A percentile compares a stretch with the other conserved stretches of the same genome.
Evolutionary conservation across 2,113 vertebrate genomes (phyloP).

Genomic region (Burhinus bistriatus): DNA sequence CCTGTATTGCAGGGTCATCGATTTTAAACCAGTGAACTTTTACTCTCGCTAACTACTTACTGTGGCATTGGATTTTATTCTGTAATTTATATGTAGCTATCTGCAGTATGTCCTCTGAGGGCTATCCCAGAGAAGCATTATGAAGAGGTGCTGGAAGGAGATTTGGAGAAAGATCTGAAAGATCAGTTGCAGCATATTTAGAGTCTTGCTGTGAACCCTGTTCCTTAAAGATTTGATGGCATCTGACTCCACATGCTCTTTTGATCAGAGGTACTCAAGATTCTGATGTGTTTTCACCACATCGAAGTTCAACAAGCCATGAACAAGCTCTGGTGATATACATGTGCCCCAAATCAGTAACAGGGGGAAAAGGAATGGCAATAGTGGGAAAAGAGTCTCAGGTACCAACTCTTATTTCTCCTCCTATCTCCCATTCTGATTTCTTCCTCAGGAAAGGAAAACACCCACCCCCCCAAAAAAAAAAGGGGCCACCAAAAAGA

Average conservation of each 20-base stretch:
- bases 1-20: neutral
- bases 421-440: neutral
- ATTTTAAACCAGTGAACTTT: neutral
- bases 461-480: accelerated
- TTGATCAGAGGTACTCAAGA: neutral
- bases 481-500: neutral
- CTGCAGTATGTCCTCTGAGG: neutral
- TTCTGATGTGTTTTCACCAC: neutral
- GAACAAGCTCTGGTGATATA: neutral
- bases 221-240: neutral
- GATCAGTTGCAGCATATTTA: neutral
- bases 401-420: neutral
- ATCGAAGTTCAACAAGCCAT: neutral
- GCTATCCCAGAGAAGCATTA: neutral
- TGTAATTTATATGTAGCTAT: neutral
- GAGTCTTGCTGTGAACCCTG: neutral
- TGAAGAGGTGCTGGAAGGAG: neutral
- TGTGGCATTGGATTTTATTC: neutral
- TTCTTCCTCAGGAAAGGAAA: neutral
- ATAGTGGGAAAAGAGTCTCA: neutral
- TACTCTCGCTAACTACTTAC: neutral
- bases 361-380: neutral
- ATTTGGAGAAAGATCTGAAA: neutral
- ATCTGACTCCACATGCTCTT: neutral
- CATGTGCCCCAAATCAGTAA: neutral